These are phyloP conservation scores for Notodonta ziczac DNA, from an alignment of 2,888 invertebrate species.

Conservation along the genomic window DNA sequence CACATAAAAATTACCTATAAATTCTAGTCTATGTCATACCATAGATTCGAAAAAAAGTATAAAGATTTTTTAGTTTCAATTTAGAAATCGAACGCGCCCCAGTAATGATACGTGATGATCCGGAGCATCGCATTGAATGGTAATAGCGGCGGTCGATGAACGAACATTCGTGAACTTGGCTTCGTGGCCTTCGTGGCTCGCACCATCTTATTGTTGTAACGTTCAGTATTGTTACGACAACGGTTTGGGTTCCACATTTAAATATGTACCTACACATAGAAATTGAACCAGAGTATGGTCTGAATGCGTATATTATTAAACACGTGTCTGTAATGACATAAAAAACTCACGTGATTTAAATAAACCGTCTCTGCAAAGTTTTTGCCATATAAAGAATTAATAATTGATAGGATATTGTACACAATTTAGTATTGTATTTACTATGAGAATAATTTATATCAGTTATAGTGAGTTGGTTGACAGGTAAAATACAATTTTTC, in stretches of 20 bases:
- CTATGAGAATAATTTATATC: background rate
- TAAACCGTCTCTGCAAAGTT: too few relatives aligned
- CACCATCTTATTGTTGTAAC: slow-evolving; percentile 59
- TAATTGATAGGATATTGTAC: background rate
- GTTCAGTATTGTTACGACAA: slow-evolving; percentile 47
- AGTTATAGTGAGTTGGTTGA: background rate
- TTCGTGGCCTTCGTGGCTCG: slow-evolving; percentile 66
- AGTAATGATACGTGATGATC: slow-evolving; percentile 42
- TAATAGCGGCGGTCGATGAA: slow-evolving; percentile 78
- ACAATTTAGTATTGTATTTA: too few relatives aligned
- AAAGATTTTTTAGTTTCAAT: slow-evolving; percentile 37
- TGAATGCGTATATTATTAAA: background rate
- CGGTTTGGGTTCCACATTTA: slow-evolving; percentile 24
- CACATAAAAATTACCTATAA: too few relatives aligned
- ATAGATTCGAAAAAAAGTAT: slow-evolving; percentile 6
- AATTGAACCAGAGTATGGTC: background rate
- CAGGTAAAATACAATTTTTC: too few relatives aligned
- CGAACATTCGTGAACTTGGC: slow-evolving; percentile 78
- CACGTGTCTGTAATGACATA: background rate
- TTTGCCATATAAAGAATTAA: too few relatives aligned
- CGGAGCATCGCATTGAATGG: slow-evolving; percentile 67
- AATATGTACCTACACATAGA: slow-evolving; percentile 20
- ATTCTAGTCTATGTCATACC: background rate
- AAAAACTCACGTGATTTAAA: too few relatives aligned
- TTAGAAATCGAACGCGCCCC: slow-evolving; percentile 40